Base-by-base conservation (phyloP, 23 tunicate genomes). In the Phallusia fumigata region DNA sequence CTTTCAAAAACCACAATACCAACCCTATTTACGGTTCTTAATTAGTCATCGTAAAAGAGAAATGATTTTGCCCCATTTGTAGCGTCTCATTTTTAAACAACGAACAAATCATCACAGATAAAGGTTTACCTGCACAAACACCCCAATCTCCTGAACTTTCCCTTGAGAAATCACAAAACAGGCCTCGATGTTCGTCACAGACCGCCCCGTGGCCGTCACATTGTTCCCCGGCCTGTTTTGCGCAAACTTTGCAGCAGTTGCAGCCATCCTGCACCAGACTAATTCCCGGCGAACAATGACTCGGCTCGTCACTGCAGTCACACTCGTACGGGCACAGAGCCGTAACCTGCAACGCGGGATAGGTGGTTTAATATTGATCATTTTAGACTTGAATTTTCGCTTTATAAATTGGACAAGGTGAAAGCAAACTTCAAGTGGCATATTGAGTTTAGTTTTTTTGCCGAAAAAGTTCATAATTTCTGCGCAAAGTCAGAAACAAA, bases 191-290 rank as follows among this genome's bases (percentile, higher is more conserved):
- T 5, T 64, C 40, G 76, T 91, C 96, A 53, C 96, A 91, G 33
- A 91, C 73, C 15, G 79, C 44, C n/a, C 79, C 84, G 28, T 74
- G 36, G 40, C 73, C 83, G 75, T 88, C 73, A 76, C 96, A 91
- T 35, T 82, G 75, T 78, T 91, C 76, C 16, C 87, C 96, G 18
- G 73, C 19, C 73, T 92, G 97, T 44, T 52, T 77, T 32, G 97
- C 91, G 74, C 97, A 92, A 0, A 87, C 80, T 36, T 84, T 92
- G 80, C 97, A 92, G 40, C 97, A 92, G 76, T 84, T 87, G 88
- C 97, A 92, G 28, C 97, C 97, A 79, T 92, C 97, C 22, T 32
- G 88, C 30, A 87, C 73, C 45, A 87, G 53, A 64, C 91, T 87
- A 47, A 84, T 88, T 0, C 91, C 97, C 13, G 53, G 31, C 35